Evolutionary conservation across 2,888 invertebrate genomes (phyloP), one percentile per base, ranked within the genome.

Genomic region (Troides aeacus): DNA sequence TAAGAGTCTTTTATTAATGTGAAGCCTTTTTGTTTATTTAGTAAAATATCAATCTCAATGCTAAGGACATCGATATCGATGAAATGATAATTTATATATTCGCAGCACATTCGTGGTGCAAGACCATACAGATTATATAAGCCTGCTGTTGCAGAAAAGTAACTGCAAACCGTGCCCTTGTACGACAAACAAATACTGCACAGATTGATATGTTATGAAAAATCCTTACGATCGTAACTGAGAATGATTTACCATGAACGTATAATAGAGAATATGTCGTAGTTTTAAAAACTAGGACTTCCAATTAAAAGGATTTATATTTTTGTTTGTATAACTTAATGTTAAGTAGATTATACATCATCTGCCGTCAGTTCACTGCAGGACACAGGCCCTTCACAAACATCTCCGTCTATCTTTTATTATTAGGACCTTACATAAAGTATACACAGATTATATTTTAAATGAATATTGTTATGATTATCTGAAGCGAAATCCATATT

Each of bases 51-150:
- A 10, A 7, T 39, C 1, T 7, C 39, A 39, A 39, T 10, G 39
- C 39, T 17, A 15, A 50, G 18, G 21, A 57, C n/a, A 66, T 66
- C 65, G 65, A 66, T 66, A 30, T 66, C 65, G 65, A 60, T 65
- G 57, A 63, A 30, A 57, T 21, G 21, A 57, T 6, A n/a, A 57
- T 2, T 23, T 17, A 10, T 21, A 53, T 39, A 39, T 61, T 50
- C 10, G 17, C 66, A 66, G 60, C 66, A 66, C 64, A 23, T 36
- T 36, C 10, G 8, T 30, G 36, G 61, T 57, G 21, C 30, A 53
- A 61, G 46, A 66, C 53, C 66, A 66, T 61, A 66, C 42, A 57
- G 64, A 64, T 39, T 61, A 56, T 60, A 66, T 66, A 53, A 66
- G 53, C 53, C 53, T 5, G 59, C 53, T 61, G 17, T 58, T 58